These are phyloP conservation scores for Seriola dumerili DNA, from an alignment of 2,113 vertebrate species.

Conservation along the genomic window DNA sequence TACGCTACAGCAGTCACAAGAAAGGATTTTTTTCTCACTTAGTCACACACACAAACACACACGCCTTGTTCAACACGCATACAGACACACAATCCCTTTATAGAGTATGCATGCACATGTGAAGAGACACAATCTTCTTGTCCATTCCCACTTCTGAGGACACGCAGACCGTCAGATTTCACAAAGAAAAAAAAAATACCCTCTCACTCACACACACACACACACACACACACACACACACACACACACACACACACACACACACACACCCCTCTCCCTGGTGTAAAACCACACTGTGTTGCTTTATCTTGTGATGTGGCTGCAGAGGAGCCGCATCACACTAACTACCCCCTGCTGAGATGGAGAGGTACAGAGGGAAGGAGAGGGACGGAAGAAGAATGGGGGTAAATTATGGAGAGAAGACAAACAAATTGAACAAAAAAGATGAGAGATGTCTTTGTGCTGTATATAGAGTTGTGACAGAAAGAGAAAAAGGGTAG, in stretches of 20 bases:
- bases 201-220: not conserved
- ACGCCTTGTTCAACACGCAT: not conserved
- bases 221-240: not conserved
- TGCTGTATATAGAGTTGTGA: slow-evolving; percentile 26
- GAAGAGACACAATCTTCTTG: not conserved
- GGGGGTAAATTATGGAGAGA: slow-evolving; percentile 35
- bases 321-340: slow-evolving; percentile 50
- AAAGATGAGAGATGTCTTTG: slow-evolving; percentile 33
- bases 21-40: slow-evolving; percentile 19
- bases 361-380: not conserved
- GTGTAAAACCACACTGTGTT: slow-evolving; percentile 28
- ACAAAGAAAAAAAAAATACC: slow-evolving; percentile 10
- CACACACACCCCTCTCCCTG: not conserved
- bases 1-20: slow-evolving; percentile 14
- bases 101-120: slow-evolving; percentile 9
- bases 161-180: slow-evolving; percentile 25
- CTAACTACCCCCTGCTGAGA: slow-evolving; percentile 63
- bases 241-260: not conserved
- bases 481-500: not conserved
- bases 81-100: not conserved
- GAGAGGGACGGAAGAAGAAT: slow-evolving; percentile 12
- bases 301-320: slow-evolving; percentile 51
- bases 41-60: slow-evolving; percentile 4
- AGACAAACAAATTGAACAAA: slow-evolving; percentile 42
- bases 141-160: slow-evolving; percentile 39